phyloP scores from a whole-genome alignment of 2,113 vertebrate species.

The Piliocolobus tephrosceles region DNA sequence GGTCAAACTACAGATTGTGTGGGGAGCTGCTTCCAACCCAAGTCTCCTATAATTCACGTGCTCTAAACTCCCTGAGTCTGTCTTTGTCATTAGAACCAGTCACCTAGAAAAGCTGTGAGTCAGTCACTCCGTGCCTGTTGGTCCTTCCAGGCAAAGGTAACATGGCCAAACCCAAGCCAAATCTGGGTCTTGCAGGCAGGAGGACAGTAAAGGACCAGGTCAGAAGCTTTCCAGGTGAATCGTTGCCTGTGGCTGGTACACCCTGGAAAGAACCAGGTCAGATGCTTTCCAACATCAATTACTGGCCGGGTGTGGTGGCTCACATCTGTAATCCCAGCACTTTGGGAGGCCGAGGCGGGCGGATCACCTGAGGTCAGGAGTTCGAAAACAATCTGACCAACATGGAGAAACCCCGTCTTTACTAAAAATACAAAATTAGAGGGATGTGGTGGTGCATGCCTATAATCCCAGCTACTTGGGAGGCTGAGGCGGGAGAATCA shows the following conservation, averaged over 20 bases:
- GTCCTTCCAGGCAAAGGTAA: not conserved
- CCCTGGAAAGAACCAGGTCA: not conserved
- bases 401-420: too few species aligned
- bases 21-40: not conserved
- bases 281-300: not conserved
- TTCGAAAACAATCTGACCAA: too few species aligned
- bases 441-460: too few species aligned
- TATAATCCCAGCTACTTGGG: too few species aligned
- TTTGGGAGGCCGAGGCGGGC: too few species aligned
- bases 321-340: too few species aligned
- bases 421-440: too few species aligned
- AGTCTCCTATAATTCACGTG: not conserved
- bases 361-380: too few species aligned
- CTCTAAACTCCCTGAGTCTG: not conserved
- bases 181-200: not conserved
- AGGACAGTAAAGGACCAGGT: not conserved
- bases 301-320: fast-evolving
- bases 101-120: not conserved
- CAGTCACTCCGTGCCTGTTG: not conserved
- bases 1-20: not conserved
- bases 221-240: not conserved
- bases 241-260: not conserved
- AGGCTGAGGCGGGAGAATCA: too few species aligned
- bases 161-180: not conserved
- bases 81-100: not conserved